Base-by-base conservation (phyloP, 2,113 vertebrate genomes). In the Varanus komodoensis region DNA sequence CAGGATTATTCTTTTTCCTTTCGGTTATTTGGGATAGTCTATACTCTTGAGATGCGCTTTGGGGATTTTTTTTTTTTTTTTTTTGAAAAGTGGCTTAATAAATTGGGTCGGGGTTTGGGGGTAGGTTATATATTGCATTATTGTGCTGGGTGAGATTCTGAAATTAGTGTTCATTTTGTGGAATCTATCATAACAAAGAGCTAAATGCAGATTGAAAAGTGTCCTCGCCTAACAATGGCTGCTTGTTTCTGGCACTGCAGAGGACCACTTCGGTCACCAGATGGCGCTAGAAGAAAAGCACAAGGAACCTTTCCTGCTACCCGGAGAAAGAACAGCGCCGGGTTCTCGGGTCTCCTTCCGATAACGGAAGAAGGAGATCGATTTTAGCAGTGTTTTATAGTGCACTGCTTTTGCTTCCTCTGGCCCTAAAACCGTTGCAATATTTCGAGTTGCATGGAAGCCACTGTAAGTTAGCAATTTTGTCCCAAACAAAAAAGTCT, bases 251-350 rank as follows among this genome's bases (percentile, higher is more conserved):
- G 38, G 57, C 57, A 69, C 15, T 27, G 74, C 48, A 71, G 27
- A 61, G 21, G 6, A 32, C 11, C 27, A 14, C 21, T 23, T 29
- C 25, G 15, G 19, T 44, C 91, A 86, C 87, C 50, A 89, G 91
- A 71, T 86, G 91, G 68, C 83, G 29, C 32, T 82, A 29, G 6
- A 91, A 44, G 82, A 86, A 75, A 89, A 80, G 91, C 23, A 54
- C 67, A 82, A 6, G 34, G 29, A 67, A 80, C 29, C 71, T 6
- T 17, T 4, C 3, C 14, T 44, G 54, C 17, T 11, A 32, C 21
- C 27, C 19, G 27, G 7, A 7, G 6, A 27, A 23, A 3, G 27
- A 19, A 11, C 15, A 23, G 44, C 6, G 38, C 79, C 87, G 75
- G 54, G 81, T 38, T 50, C 23, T 27, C 73, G 21, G 23, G 64